Conservation (phyloP, 2,113 vertebrate species). For the Ancistrus triradiatus region DNA sequence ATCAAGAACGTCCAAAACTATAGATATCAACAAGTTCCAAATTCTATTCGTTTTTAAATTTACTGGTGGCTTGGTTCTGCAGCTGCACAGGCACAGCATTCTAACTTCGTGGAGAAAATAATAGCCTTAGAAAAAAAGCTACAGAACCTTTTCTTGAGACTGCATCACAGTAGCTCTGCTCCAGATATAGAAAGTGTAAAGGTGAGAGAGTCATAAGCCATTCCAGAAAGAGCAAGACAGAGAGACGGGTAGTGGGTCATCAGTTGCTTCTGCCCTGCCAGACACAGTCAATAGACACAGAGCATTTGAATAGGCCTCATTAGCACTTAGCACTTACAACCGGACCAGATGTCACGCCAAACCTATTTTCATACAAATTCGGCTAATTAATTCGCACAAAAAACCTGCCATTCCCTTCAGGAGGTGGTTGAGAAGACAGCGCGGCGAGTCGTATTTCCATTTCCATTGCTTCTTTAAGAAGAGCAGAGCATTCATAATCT, state of each 20-base stretch:
- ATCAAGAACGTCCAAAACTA: too few species aligned
- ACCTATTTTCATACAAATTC: slow-evolving; percentile 62
- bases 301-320: slow-evolving; percentile 55
- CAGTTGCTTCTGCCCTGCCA: slow-evolving; percentile 35
- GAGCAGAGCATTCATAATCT: slow-evolving; percentile 54
- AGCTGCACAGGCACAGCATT: slow-evolving; percentile 7
- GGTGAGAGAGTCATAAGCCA: slow-evolving; percentile 5
- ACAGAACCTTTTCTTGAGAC: slow-evolving; percentile 17
- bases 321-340: slow-evolving; percentile 54
- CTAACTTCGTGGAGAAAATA: neutral
- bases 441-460: slow-evolving; percentile 45
- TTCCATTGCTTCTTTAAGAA: slow-evolving; percentile 41
- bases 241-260: slow-evolving; percentile 35
- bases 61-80: too few species aligned
- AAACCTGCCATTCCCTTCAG: slow-evolving; percentile 42
- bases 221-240: slow-evolving; percentile 19
- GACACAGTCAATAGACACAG: slow-evolving; percentile 52
- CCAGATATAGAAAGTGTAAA: neutral
- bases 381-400: slow-evolving; percentile 53
- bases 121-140: slow-evolving; percentile 8
- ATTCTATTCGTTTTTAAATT: too few species aligned
- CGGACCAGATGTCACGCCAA: slow-evolving; percentile 56
- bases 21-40: too few species aligned
- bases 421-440: slow-evolving; percentile 4
- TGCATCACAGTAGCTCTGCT: slow-evolving; percentile 8